phyloP scores from a whole-genome alignment of 2,797 vertebrate species.

The Ciconia nigra region DNA sequence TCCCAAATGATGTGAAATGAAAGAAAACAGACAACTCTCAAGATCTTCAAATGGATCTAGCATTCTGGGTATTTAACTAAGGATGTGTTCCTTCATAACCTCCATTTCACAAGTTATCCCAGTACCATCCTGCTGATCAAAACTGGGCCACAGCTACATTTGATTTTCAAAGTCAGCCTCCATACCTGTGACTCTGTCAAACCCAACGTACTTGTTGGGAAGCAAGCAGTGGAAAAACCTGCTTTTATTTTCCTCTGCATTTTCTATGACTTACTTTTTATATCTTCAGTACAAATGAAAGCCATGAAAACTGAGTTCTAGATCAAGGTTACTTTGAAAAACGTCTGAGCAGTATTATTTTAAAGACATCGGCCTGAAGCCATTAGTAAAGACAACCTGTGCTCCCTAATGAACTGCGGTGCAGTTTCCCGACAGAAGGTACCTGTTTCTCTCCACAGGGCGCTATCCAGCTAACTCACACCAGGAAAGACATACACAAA shows the following conservation, averaged over 20 bases:
- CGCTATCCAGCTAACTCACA: neutral
- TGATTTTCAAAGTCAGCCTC: neutral
- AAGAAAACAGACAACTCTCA: neutral
- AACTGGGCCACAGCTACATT: neutral
- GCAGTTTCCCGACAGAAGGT: neutral
- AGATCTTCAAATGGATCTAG: neutral
- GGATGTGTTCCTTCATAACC: neutral
- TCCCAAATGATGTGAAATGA: neutral
- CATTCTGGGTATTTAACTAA: neutral
- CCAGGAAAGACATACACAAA: neutral
- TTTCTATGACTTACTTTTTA: neutral
- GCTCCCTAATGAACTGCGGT: neutral
- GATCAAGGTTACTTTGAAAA: neutral
- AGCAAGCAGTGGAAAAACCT: neutral
- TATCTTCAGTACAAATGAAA: neutral
- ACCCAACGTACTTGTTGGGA: neutral
- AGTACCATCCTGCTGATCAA: neutral
- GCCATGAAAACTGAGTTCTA: neutral
- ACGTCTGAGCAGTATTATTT: neutral
- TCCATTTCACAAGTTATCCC: neutral
- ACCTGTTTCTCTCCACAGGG: neutral
- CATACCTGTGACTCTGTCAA: neutral
- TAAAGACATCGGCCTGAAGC: neutral
- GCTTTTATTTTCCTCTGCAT: neutral
- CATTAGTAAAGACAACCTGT: neutral